Conservation (phyloP, 1,140 invertebrate genomes). For the Rhopalosiphum maidis region DNA sequence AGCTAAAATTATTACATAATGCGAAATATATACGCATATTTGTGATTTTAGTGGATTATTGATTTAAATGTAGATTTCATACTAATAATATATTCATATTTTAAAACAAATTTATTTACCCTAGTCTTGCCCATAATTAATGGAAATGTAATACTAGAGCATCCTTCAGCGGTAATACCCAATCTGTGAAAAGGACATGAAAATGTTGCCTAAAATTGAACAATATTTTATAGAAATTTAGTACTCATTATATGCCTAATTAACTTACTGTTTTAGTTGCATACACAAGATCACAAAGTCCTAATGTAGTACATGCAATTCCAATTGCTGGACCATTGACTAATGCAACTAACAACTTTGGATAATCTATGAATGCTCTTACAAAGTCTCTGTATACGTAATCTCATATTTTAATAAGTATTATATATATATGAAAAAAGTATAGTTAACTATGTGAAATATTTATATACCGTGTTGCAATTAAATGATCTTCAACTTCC, state of each 20-base stretch:
- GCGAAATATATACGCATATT: neutral
- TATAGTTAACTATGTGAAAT: neutral
- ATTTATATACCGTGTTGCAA: slow-evolving; percentile 58
- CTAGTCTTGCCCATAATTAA: slow-evolving; percentile 79
- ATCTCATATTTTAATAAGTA: slow-evolving; percentile 57
- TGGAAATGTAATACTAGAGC: slow-evolving; percentile 85
- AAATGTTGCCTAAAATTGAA: slow-evolving; percentile 77
- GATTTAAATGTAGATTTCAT: neutral
- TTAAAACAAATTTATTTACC: slow-evolving; percentile 64
- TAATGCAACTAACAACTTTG: slow-evolving; percentile 86
- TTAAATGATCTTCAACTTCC: slow-evolving; percentile 34
- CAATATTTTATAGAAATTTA: slow-evolving; percentile 61
- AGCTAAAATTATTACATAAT: neutral
- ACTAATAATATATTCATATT: neutral
- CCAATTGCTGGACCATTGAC: slow-evolving; percentile 96
- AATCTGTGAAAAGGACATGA: slow-evolving; percentile 83
- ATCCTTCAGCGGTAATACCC: slow-evolving; percentile 83
- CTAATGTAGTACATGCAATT: slow-evolving; percentile 81
- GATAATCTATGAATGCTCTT: slow-evolving; percentile 81
- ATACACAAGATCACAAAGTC: slow-evolving; percentile 88
- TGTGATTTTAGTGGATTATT: neutral
- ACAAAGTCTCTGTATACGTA: slow-evolving; percentile 72
- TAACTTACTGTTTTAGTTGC: slow-evolving; percentile 73
- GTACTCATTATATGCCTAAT: neutral
- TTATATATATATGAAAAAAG: neutral